phyloP scores from a whole-genome alignment of 2,113 vertebrate genomes.

The Stomatorhinus ivindoensis region DNA sequence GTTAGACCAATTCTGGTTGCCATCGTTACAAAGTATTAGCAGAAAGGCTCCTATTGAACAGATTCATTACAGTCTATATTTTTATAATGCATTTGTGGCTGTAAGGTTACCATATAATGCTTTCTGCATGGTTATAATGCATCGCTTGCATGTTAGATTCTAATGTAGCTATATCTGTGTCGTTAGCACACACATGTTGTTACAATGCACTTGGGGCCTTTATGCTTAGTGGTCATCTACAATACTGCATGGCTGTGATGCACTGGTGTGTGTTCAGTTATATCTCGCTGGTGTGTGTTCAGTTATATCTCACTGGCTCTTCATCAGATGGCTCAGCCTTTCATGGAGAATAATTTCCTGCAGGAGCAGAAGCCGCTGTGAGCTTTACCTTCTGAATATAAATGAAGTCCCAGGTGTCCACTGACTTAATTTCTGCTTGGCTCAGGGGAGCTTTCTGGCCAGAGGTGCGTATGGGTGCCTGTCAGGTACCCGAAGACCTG shows the following conservation, averaged over 20 bases:
- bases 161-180: neutral
- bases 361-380: neutral
- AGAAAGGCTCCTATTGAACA: neutral
- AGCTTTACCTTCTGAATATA: neutral
- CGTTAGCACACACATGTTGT: neutral
- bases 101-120: neutral
- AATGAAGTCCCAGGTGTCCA: constrained; percentile 5
- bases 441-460: neutral
- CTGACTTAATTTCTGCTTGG: neutral
- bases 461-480: neutral
- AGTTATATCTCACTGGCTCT: neutral
- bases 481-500: neutral
- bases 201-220: neutral
- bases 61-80: neutral
- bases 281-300: neutral
- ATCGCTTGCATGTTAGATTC: neutral
- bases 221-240: too few relatives aligned
- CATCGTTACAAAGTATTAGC: neutral
- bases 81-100: neutral
- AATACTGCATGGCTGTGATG: neutral
- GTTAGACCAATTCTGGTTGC: neutral
- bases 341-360: neutral
- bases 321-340: neutral
- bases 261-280: neutral
- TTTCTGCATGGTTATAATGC: neutral